Base-by-base conservation (phyloP, 2,113 vertebrate species). In the Tragulus kanchil region DNA sequence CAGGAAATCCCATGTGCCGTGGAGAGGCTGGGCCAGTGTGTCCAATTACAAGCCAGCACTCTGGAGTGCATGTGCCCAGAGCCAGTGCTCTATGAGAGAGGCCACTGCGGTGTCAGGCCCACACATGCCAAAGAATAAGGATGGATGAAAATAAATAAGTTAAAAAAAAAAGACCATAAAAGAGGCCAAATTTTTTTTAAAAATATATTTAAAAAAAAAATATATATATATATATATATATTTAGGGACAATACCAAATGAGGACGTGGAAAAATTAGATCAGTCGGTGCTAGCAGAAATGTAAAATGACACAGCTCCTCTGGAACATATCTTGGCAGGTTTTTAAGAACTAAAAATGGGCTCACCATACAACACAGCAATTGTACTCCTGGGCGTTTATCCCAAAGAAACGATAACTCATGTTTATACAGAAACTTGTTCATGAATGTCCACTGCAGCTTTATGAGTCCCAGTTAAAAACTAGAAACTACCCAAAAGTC, bases 391-490 rank as follows among this genome's bases (percentile, higher is more conserved):
- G 17, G 61, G 13, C 52, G 54, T 85, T 67, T 96, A 69, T 52
- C 54, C 13, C 25, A 67, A 84, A 86, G 28, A 83, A 85, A 61
- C 62, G 12, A 83, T 69, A 78, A 85, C 31, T 65, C 75, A 65
- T 19, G 16, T 58, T 75, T 50, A 83, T 28, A 83, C 0, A 67
- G 16, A 95, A 92, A 65, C 59, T 28, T 67, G 8, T 19, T 89
- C 3, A 78, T 50, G 16, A 67, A 78, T n/a, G 15, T 61, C 67
- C 13, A 54, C 1, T 59, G 69, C n/a, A 85, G 26, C 59, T 89
- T 93, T 84, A 61, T 67, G 58, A 77, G 58, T 83, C 52, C 62
- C 31, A 77, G 52, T 67, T 42, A 89, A 94, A 94, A 91, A 52
- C 48, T 75, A 42, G 64, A 96, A 82, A 90, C 9, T 4, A 84